phyloP scores from a whole-genome alignment of 1,140 invertebrate species.

The Condylostylus longicornis region DNA sequence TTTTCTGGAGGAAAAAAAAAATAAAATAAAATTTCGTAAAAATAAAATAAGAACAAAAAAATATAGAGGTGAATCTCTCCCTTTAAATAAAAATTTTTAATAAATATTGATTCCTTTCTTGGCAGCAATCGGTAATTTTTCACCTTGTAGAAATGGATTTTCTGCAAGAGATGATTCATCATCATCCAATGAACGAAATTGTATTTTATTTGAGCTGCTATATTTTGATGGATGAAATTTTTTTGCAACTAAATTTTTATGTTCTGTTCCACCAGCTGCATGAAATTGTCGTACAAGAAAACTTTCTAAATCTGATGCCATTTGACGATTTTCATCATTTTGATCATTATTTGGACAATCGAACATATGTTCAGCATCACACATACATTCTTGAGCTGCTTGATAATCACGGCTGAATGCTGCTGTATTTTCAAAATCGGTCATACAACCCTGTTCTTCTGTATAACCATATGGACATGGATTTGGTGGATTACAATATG shows the following conservation, averaged over 20 bases:
- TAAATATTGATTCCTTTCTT: slow-evolving; percentile 70
- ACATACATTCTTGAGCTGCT: slow-evolving; percentile 87
- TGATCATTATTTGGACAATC: slow-evolving; percentile 51
- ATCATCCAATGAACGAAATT: slow-evolving; percentile 26
- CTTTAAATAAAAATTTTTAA: no score
- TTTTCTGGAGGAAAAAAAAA: no score
- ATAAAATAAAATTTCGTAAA: no score
- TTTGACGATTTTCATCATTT: slow-evolving; percentile 12
- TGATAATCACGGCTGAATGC: slow-evolving; percentile 91
- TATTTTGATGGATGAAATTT: slow-evolving; percentile 44
- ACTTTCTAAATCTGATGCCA: slow-evolving; percentile 31
- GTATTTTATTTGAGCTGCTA: slow-evolving; percentile 50
- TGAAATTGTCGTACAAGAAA: slow-evolving; percentile 37
- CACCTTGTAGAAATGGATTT: slow-evolving; percentile 66
- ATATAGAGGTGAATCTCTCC: no score
- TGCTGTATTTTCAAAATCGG: slow-evolving; percentile 88
- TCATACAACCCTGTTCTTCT: slow-evolving; percentile 77
- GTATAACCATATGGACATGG: slow-evolving; percentile 84
- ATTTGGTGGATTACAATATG: slow-evolving; percentile 98
- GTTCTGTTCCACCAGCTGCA: slow-evolving; percentile 32
- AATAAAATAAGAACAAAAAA: no score
- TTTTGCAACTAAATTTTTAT: slow-evolving; percentile 64
- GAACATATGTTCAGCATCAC: slow-evolving; percentile 97
- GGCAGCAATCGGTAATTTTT: slow-evolving; percentile 70
- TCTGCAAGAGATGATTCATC: no score